These are phyloP conservation scores for Leptopilina boulardi DNA, from an alignment of 1,140 invertebrate species.

Conservation along the genomic window DNA sequence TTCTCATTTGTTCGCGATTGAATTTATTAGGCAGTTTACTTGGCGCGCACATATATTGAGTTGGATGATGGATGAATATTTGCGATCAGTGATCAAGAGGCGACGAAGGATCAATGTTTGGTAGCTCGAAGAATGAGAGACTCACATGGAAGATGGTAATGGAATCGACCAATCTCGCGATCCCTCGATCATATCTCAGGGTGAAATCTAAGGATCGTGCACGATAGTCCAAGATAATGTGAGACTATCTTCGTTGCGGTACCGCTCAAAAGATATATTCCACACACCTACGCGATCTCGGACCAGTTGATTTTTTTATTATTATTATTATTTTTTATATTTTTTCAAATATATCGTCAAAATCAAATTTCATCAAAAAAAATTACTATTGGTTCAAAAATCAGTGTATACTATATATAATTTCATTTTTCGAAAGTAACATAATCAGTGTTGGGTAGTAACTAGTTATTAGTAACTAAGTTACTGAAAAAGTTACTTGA, in stretches of 20 bases:
- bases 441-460: no score
- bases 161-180: conserved; percentile 53
- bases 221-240: conserved; percentile 64
- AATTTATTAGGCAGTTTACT: conserved; percentile 13
- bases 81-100: conserved; percentile 6
- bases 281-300: conserved; percentile 56
- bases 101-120: conserved; percentile 23
- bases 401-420: no score
- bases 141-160: conserved; percentile 53
- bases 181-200: conserved; percentile 62
- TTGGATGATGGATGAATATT: conserved; percentile 18
- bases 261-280: conserved; percentile 58
- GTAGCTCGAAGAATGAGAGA: conserved; percentile 12
- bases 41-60: not conserved
- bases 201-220: conserved; percentile 65
- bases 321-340: not conserved
- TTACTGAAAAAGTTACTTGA: no score
- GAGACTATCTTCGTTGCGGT: conserved; percentile 61
- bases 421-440: no score
- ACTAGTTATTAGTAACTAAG: no score
- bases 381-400: not conserved
- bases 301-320: conserved; percentile 20
- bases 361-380: conserved; percentile 4
- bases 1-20: conserved; percentile 5
- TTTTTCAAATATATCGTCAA: not conserved